Evolutionary conservation across 2,888 invertebrate species (phyloP).

Genomic region (Emesis furor): DNA sequence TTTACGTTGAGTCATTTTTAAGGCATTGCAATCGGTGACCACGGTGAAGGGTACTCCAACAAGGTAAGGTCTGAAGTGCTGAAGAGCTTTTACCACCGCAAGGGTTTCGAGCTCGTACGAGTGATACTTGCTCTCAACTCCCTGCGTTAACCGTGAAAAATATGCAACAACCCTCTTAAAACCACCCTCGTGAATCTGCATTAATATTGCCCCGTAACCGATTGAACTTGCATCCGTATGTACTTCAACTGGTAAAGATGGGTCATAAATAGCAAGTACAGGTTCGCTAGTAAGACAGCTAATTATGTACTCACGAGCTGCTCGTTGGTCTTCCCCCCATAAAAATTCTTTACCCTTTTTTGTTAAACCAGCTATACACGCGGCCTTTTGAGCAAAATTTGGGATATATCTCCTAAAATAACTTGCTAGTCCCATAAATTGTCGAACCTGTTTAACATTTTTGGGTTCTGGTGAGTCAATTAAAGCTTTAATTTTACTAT

Average conservation of each 20-base stretch:
- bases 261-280: conserved; percentile 42
- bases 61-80: conserved; percentile 67
- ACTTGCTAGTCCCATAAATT: conserved; percentile 25
- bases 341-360: conserved; percentile 35
- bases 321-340: conserved; percentile 9
- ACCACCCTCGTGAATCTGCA: conserved; percentile 53
- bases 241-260: conserved; percentile 66
- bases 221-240: conserved; percentile 74
- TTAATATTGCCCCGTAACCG: conserved; percentile 73
- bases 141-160: conserved; percentile 60
- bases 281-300: conserved; percentile 28
- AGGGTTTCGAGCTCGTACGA: conserved; percentile 64
- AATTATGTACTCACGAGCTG: not conserved
- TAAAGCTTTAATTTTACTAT: conserved; percentile 68
- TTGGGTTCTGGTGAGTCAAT: conserved; percentile 55
- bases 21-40: conserved; percentile 77
- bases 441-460: no score
- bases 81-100: conserved; percentile 64
- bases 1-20: conserved; percentile 75
- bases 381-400: conserved; percentile 4
- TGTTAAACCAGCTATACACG: conserved; percentile 10
- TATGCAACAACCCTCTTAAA: conserved; percentile 48
- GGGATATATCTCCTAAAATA: conserved; percentile 56
- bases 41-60: conserved; percentile 60
- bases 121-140: conserved; percentile 62